Evolutionary conservation across 2,888 invertebrate species (phyloP), one percentile per base, ranked within the genome.

Genomic region (Drosophila silvestris): DNA sequence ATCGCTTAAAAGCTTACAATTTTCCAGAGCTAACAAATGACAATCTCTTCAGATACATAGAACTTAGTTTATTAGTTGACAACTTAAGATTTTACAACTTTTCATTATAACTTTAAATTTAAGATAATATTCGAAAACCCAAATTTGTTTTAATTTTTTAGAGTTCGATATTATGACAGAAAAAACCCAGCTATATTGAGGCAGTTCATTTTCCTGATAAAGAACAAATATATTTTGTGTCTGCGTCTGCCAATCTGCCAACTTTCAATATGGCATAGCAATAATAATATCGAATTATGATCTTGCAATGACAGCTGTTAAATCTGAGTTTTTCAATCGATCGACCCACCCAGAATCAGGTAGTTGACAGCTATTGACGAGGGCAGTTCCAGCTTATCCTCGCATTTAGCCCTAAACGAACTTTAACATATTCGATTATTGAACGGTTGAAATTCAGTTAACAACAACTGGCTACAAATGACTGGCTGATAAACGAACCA

Each of bases 401-500:
- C 44, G 14, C 0, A 3, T 14, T 22, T 22, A 14, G 44, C 3
- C 14, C 7, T 6, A 7, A 9, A 26, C 26, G 47, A 47, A 47
- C 26, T 47, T 47, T 16, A 47, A 9, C 47, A 16, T 9, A 47
- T 16, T 51, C 22, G 19, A 52, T 63, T 35, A 57, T 32, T 66
- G 57, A 63, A 26, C 44, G 32, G 7, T 28, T 41, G 6, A 54
- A 51, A 63, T 67, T n/a, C 60, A 47, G 61, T 75, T 65, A 51
- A 75, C 51, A 59, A 37, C 50, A 47, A 26, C 9, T 33, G 30
- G 28, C 41, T 28, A 64, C 57, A 61, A 71, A 28, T 62, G 30
- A 50, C 41, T 26, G 53, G 28, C 57, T 22, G 63, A 66, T 65
- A 70, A 59, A 16, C n/a, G 30, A 60, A 41, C 32, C 54, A 71